Evolutionary conservation across 1,140 invertebrate genomes (phyloP), one percentile per base, ranked within the genome.

Genomic region (Goniozus legneri): DNA sequence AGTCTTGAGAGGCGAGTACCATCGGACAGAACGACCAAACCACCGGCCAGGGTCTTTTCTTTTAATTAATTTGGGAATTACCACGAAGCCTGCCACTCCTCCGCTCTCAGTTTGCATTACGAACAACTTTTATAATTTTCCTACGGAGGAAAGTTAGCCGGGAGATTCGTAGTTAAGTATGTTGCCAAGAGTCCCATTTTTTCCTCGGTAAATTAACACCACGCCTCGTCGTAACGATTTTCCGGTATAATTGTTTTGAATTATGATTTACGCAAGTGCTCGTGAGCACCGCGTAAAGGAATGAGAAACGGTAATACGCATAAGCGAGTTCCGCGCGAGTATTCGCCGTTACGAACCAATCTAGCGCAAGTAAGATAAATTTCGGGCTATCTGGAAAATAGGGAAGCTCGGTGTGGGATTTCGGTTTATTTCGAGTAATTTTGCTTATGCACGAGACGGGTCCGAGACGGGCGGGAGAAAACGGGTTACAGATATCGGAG

Each of bases 121-220:
- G 51, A 64, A 52, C 55, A 61, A 65, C 60, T 63, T 65, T 65
- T 51, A 57, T 65, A 65, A 63, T 65, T 62, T 57, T 56, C 45
- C 56, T 52, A 55, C 44, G 50, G 54, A 51, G 48, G 50, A 62
- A 64, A 65, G 51, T 62, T 57, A 35, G 20, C 36, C 35, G 24
- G 55, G 52, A 56, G 47, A 57, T 60, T 52, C 55, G 48, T 50
- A 45, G n/a, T n/a, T n/a, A n/a, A n/a, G n/a, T n/a, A n/a, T n/a
- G n/a, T n/a, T n/a, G n/a, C n/a, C n/a, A n/a, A n/a, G n/a, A n/a
- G n/a, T n/a, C n/a, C n/a, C n/a, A n/a, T n/a, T n/a, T n/a, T n/a
- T n/a, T n/a, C 22, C 46, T 35, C 18, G 50, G 40, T 46, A 51
- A 46, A 35, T 50, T 36, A 24, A 30, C 21, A 24, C 22, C 24